These are phyloP conservation scores for Acanthochromis polyacanthus DNA, from an alignment of 2,113 vertebrate genomes.

Conservation along the genomic window DNA sequence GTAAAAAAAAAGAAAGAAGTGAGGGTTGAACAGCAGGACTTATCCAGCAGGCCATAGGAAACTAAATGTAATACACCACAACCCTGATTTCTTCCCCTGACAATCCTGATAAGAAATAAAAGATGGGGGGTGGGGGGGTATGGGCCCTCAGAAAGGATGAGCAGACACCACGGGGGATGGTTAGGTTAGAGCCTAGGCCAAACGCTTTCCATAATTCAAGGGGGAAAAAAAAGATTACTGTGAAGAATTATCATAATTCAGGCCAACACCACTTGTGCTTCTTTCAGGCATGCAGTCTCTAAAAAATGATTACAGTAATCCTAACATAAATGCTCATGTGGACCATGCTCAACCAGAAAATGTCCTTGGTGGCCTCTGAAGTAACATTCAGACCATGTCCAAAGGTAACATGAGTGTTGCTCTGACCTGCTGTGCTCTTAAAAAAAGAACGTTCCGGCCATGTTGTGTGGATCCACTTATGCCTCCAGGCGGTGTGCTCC, in stretches of 20 bases:
- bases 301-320: constrained; percentile 47
- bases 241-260: constrained; percentile 51
- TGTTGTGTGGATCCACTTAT: constrained; percentile 23
- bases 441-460: neutral
- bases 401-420: constrained; percentile 9
- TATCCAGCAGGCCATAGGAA: constrained; percentile 39
- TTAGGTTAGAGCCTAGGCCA: constrained; percentile 32
- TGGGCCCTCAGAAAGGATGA: constrained; percentile 43
- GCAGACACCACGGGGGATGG: constrained; percentile 12
- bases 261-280: constrained; percentile 3
- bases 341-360: constrained; percentile 19
- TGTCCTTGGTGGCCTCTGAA: constrained; percentile 23
- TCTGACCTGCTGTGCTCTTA: constrained; percentile 13
- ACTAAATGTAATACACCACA: constrained; percentile 53
- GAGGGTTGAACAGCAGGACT: constrained; percentile 33
- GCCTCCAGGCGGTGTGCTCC: neutral
- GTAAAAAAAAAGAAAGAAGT: constrained; percentile 32
- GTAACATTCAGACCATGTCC: constrained; percentile 33
- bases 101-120: constrained; percentile 27
- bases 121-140: no score
- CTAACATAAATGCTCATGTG: constrained; percentile 3
- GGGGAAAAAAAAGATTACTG: constrained; percentile 25
- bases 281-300: constrained; percentile 29
- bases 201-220: constrained; percentile 54
- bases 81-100: constrained; percentile 41